A percentile compares a stretch with the other conserved stretches of the same genome.
Conservation (phyloP, 2,797 vertebrate genomes). For the Potorous gilbertii region DNA sequence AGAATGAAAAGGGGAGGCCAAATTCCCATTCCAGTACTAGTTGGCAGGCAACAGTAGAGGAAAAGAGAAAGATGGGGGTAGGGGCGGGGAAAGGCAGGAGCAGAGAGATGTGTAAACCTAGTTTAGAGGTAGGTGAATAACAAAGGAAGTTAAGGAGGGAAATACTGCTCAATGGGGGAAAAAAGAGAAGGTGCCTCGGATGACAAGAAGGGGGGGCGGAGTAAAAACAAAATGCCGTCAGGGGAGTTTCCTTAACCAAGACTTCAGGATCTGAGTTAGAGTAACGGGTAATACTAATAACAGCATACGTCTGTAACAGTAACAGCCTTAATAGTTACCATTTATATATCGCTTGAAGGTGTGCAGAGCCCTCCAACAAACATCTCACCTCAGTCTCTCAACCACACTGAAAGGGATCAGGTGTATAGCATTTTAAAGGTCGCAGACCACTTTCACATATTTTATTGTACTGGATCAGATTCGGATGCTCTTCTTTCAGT, state of each 20-base stretch:
- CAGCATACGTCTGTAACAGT: not conserved
- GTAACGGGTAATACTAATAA: not conserved
- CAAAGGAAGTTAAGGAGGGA: too few relatives aligned
- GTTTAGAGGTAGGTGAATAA: not conserved
- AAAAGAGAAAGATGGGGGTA: fast-evolving
- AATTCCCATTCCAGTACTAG: not conserved
- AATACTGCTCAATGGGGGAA: too few relatives aligned
- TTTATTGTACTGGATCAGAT: not conserved
- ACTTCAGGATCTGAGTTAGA: not conserved
- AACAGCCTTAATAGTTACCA: not conserved
- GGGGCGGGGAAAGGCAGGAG: too few relatives aligned
- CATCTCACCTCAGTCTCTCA: not conserved
- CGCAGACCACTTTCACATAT: not conserved
- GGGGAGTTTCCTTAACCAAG: not conserved
- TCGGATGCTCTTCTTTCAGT: not conserved
- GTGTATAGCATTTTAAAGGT: not conserved
- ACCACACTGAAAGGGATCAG: not conserved
- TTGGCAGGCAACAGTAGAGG: not conserved
- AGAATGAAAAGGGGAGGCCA: not conserved
- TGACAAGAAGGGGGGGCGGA: not conserved
- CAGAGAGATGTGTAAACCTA: not conserved
- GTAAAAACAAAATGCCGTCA: not conserved
- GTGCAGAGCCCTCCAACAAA: not conserved
- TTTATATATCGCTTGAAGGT: not conserved
- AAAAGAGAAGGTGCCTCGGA: not conserved